Conservation (phyloP, 2,888 invertebrate species). For the Mechanitis messenoides region DNA sequence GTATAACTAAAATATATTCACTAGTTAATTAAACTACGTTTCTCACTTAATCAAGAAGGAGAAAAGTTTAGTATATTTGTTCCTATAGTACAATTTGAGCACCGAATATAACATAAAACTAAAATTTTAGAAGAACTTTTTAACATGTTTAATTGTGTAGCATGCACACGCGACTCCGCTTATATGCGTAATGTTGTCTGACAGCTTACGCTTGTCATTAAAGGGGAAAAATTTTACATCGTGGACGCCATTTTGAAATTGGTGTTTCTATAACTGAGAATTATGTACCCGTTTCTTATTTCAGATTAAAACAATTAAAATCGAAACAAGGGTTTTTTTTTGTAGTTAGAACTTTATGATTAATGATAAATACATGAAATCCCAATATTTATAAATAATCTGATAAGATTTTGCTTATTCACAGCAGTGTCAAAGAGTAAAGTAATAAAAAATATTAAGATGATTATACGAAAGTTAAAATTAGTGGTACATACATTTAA, state of each 20-base stretch:
- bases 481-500: too few species aligned
- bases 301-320: too few species aligned
- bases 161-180: conserved; percentile 71
- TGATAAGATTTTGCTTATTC: too few species aligned
- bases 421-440: too few species aligned
- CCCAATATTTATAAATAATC: too few species aligned
- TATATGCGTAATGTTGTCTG: conserved; percentile 62
- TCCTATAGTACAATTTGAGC: conserved; percentile 82
- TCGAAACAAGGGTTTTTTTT: too few species aligned
- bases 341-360: too few species aligned
- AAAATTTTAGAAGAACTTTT: conserved; percentile 83
- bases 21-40: conserved; percentile 65
- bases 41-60: conserved; percentile 84
- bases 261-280: conserved; percentile 38
- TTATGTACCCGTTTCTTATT: conserved; percentile 6
- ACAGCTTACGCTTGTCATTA: conserved; percentile 43
- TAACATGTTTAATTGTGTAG: conserved; percentile 81
- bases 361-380: too few species aligned
- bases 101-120: conserved; percentile 83
- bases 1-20: conserved; percentile 77
- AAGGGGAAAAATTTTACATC: conserved; percentile 35
- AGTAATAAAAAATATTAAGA: too few species aligned
- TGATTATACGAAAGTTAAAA: too few species aligned
- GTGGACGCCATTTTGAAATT: conserved; percentile 49
- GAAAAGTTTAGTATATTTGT: conserved; percentile 84